Evolutionary conservation across 2,797 vertebrate species (phyloP).

Genomic region (Erpetoichthys calabaricus): DNA sequence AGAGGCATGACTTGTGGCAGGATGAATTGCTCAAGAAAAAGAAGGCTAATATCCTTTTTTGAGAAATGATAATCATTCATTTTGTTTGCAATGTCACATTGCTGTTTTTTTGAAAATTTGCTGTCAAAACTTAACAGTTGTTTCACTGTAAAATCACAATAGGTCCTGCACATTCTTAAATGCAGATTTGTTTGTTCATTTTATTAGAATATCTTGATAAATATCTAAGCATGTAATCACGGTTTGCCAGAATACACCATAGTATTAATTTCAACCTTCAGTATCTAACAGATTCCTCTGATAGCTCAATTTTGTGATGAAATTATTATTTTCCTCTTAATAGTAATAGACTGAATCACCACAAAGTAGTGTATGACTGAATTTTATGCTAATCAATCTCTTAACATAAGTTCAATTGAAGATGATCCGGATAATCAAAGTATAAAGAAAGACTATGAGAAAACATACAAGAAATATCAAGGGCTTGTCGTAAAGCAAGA

Average conservation of each 20-base stretch:
- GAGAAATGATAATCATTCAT: neutral
- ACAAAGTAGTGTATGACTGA: neutral
- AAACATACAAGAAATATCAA: constrained; percentile 80
- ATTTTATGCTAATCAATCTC: constrained; percentile 15
- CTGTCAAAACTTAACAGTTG: too few species aligned
- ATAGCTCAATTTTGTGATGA: too few species aligned
- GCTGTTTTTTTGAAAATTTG: neutral
- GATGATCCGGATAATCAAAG: constrained; percentile 72
- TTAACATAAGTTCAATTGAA: constrained; percentile 62
- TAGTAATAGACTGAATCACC: too few species aligned
- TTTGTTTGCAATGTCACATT: neutral
- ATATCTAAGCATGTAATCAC: too few species aligned
- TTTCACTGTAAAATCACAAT: too few species aligned
- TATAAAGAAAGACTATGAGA: constrained; percentile 80
- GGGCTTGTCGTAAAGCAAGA: constrained; percentile 81
- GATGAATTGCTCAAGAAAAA: constrained; percentile 87
- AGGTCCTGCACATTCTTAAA: too few species aligned
- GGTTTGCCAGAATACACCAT: too few species aligned
- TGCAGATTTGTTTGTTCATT: too few species aligned
- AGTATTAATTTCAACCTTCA: too few species aligned
- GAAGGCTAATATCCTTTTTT: constrained; percentile 81
- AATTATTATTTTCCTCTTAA: too few species aligned
- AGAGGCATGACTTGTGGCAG: constrained; percentile 83
- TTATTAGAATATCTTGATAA: too few species aligned
- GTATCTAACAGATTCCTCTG: too few species aligned